Conservation (phyloP, 2,888 invertebrate species). For the Chloroclystis v-ata region DNA sequence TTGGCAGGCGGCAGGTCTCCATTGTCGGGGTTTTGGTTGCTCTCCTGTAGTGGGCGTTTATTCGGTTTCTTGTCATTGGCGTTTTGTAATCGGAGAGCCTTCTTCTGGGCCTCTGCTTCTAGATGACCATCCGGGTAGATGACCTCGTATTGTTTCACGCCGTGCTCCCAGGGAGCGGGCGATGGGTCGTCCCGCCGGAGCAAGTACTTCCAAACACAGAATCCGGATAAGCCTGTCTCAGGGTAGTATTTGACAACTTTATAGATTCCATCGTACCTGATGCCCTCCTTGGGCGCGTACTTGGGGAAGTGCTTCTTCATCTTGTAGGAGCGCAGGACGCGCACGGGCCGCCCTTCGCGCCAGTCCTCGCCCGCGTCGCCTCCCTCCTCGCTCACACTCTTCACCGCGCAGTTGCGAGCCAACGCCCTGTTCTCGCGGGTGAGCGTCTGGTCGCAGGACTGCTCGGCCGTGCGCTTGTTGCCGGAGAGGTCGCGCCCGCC, state of each 20-base stretch:
- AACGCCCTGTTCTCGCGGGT: conserved; percentile 88
- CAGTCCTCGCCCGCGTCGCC: conserved; percentile 83
- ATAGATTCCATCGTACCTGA: conserved; percentile 89
- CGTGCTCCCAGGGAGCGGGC: conserved; percentile 88
- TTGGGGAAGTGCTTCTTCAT: conserved; percentile 84
- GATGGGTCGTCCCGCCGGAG: conserved; percentile 86
- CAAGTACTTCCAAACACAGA: conserved; percentile 87
- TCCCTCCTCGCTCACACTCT: conserved; percentile 79
- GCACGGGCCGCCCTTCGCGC: conserved; percentile 85
- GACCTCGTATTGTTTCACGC: conserved; percentile 79
- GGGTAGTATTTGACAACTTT: conserved; percentile 91
- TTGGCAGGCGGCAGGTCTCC: too few relatives aligned
- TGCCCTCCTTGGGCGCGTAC: conserved; percentile 87
- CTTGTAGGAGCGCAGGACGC: conserved; percentile 88
- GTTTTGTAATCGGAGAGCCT: too few relatives aligned
- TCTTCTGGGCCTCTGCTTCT: too few relatives aligned
- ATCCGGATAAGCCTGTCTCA: conserved; percentile 86
- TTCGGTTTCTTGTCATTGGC: too few relatives aligned
- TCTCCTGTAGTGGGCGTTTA: too few relatives aligned
- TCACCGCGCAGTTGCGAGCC: conserved; percentile 87
- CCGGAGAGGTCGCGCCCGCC: conserved; percentile 90
- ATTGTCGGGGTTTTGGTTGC: too few relatives aligned
- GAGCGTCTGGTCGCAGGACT: conserved; percentile 87
- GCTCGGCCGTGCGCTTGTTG: conserved; percentile 88
- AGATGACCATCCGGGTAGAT: conserved; percentile 20